These are phyloP conservation scores for Scomber colias DNA, from an alignment of 2,113 vertebrate species.

Conservation along the genomic window DNA sequence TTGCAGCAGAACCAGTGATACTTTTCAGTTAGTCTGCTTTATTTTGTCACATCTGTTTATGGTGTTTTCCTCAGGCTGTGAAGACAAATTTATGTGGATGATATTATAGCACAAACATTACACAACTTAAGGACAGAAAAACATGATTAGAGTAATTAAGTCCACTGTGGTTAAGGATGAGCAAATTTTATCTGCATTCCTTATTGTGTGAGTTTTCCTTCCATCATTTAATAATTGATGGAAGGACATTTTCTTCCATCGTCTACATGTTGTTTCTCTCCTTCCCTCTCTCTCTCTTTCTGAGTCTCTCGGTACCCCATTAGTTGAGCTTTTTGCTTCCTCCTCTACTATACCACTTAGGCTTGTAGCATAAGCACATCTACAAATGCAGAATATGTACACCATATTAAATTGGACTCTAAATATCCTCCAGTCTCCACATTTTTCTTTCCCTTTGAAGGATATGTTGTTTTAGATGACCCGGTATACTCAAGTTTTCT, in stretches of 20 bases:
- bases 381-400: constrained; percentile 22
- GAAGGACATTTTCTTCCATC: constrained; percentile 25
- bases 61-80: constrained; percentile 31
- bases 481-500: constrained; percentile 6
- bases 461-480: constrained; percentile 20
- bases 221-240: constrained; percentile 69
- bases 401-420: constrained; percentile 42
- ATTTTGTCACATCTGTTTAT: constrained; percentile 54
- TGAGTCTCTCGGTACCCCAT: constrained; percentile 58
- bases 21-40: constrained; percentile 48
- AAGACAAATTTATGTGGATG: constrained; percentile 17
- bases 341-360: constrained; percentile 38
- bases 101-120: constrained; percentile 33
- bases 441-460: constrained; percentile 49
- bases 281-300: constrained; percentile 12
- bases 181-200: constrained; percentile 18
- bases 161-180: constrained; percentile 26
- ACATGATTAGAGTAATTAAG: constrained; percentile 41
- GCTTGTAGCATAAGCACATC: constrained; percentile 33
- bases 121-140: constrained; percentile 16
- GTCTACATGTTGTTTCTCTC: constrained; percentile 34
- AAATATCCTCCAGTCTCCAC: constrained; percentile 45
- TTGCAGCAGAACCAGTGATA: constrained; percentile 16
- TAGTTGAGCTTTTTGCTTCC: constrained; percentile 54
- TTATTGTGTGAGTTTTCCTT: constrained; percentile 47